Conservation (phyloP, 2,113 vertebrate species). For the Psettodes erumei region DNA sequence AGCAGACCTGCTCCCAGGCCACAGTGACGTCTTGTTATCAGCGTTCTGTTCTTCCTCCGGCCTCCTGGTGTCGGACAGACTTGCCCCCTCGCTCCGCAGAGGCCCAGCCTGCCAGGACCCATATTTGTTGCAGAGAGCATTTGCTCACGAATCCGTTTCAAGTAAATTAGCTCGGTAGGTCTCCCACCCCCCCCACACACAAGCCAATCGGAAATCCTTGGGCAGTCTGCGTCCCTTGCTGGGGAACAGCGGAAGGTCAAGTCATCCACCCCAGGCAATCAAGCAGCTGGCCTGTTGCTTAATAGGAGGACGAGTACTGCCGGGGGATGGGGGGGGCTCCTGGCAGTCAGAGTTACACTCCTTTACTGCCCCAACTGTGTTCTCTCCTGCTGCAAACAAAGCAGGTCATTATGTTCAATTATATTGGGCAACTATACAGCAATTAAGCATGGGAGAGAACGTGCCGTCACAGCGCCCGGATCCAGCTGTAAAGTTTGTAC, state of each 20-base stretch:
- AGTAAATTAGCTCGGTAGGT: constrained; percentile 59
- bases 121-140: constrained; percentile 48
- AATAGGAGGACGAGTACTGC: constrained; percentile 31
- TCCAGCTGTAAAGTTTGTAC: neutral
- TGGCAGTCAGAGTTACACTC: constrained; percentile 33
- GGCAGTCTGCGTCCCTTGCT: constrained; percentile 38
- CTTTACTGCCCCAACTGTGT: constrained; percentile 38
- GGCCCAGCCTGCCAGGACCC: constrained; percentile 32
- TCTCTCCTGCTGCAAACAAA: constrained; percentile 61
- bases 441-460: constrained; percentile 69
- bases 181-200: neutral
- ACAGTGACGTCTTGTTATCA: constrained; percentile 15
- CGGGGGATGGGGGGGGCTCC: constrained; percentile 11
- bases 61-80: constrained; percentile 28
- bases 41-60: neutral
- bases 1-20: neutral
- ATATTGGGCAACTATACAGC: constrained; percentile 48
- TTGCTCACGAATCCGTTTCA: constrained; percentile 56
- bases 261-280: constrained; percentile 44
- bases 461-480: constrained; percentile 46
- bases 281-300: constrained; percentile 53
- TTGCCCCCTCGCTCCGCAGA: constrained; percentile 14
- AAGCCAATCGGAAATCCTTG: constrained; percentile 45
- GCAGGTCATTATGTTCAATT: constrained; percentile 58
- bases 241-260: constrained; percentile 73